Evolutionary conservation across 2,888 invertebrate genomes (phyloP).

Genomic region (Drosophila putrida): DNA sequence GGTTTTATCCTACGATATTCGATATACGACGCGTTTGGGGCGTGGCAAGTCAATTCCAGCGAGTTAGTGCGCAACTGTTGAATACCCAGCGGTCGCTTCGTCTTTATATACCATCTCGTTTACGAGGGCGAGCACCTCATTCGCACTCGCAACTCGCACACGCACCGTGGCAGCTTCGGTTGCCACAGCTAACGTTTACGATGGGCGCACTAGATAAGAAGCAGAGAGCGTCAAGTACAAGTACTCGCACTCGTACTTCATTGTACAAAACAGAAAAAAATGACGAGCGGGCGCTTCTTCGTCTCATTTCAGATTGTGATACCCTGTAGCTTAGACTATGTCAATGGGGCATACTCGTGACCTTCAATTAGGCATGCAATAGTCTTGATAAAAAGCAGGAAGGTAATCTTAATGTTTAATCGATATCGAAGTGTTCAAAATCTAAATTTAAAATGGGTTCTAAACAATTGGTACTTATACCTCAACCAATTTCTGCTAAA

Average conservation of each 20-base stretch:
- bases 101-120: slow-evolving; percentile 70
- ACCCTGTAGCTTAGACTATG: neutral
- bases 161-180: slow-evolving; percentile 36
- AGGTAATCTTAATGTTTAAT: too few relatives aligned
- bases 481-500: too few relatives aligned
- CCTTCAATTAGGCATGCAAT: slow-evolving; percentile 4
- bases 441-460: too few relatives aligned
- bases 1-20: slow-evolving; percentile 25
- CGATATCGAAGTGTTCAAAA: too few relatives aligned
- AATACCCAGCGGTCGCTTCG: slow-evolving; percentile 38
- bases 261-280: slow-evolving; percentile 24
- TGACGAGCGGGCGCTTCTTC: slow-evolving; percentile 67
- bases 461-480: too few relatives aligned
- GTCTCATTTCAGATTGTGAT: slow-evolving; percentile 32
- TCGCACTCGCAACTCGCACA: slow-evolving; percentile 36
- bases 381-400: too few relatives aligned
- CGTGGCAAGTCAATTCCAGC: slow-evolving; percentile 58
- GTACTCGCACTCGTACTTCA: slow-evolving; percentile 37
- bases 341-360: neutral
- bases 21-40: slow-evolving; percentile 29
- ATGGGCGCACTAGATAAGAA: slow-evolving; percentile 83
- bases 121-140: slow-evolving; percentile 58
- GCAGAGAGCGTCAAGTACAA: slow-evolving; percentile 69
- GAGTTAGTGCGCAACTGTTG: slow-evolving; percentile 69
- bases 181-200: slow-evolving; percentile 60